Percentiles rank a stretch among this genome's conserved stretches.
phyloP scores from a whole-genome alignment of 2,113 vertebrate genomes.

The Perognathus longimembris region DNA sequence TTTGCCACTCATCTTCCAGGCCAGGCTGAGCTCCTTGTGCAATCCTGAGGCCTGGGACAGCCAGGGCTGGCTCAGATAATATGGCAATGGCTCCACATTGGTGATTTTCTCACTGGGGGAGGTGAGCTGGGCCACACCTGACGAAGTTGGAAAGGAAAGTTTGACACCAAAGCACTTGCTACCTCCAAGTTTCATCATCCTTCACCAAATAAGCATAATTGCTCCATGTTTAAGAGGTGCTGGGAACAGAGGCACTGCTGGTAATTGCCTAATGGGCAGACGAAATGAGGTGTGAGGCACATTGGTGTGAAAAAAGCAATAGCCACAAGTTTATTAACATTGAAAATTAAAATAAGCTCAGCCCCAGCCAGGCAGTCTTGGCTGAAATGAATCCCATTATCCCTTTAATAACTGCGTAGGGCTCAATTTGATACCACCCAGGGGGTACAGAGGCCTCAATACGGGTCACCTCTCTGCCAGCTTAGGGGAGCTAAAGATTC shows the following conservation, averaged over 20 bases:
- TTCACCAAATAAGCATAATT: constrained; percentile 79
- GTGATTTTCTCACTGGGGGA: background rate
- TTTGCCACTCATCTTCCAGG: constrained; percentile 47
- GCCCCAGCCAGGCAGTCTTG: constrained; percentile 70
- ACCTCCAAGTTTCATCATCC: constrained; percentile 70
- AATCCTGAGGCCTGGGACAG: constrained; percentile 15
- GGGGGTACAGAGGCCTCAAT: constrained; percentile 63
- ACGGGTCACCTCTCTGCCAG: constrained; percentile 72
- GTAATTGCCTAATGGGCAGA: constrained; percentile 72
- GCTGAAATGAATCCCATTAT: constrained; percentile 80
- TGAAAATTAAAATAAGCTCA: constrained; percentile 79
- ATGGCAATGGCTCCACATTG: accelerated
- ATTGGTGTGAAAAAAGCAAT: constrained; percentile 69
- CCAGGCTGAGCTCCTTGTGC: background rate
- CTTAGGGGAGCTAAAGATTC: background rate
- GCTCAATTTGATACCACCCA: constrained; percentile 71
- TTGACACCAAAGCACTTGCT: constrained; percentile 34
- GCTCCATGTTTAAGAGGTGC: constrained; percentile 69
- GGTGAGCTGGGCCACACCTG: background rate
- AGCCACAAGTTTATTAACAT: constrained; percentile 81
- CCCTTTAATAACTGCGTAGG: constrained; percentile 63
- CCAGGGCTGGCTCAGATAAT: background rate
- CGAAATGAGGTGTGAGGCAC: constrained; percentile 78
- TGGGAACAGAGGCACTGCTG: constrained; percentile 61
- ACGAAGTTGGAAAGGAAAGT: constrained; percentile 41